phyloP scores from a whole-genome alignment of 1,140 invertebrate genomes.

The Lepidostoma basale region DNA sequence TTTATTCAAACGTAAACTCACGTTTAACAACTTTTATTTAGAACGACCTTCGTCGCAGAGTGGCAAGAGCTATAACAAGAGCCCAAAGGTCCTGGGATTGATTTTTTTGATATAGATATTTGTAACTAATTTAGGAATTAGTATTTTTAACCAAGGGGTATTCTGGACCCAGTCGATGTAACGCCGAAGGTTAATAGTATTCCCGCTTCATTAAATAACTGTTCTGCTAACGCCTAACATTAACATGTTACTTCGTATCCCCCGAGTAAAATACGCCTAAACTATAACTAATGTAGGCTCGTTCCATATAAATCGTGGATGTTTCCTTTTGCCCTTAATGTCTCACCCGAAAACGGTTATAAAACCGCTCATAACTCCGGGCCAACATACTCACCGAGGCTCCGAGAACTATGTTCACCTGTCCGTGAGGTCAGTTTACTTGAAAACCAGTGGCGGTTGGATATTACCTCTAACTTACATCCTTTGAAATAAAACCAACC shows the following conservation, averaged over 20 bases:
- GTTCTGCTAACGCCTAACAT: slow-evolving; percentile 9
- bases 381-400: slow-evolving; percentile 6
- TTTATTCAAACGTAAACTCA: too few species aligned
- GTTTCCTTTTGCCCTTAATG: slow-evolving; percentile 14
- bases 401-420: slow-evolving; percentile 11
- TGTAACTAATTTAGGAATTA: too few species aligned
- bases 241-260: slow-evolving; percentile 11
- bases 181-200: slow-evolving; percentile 22
- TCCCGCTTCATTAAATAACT: slow-evolving; percentile 23
- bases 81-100: too few species aligned
- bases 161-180: too few species aligned
- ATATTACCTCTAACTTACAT: too few species aligned
- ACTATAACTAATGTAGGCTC: slow-evolving; percentile 15
- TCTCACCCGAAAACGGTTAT: slow-evolving; percentile 21
- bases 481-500: too few species aligned
- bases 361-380: slow-evolving; percentile 20
- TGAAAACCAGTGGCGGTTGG: too few species aligned
- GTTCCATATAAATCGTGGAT: slow-evolving; percentile 8
- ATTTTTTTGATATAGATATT: too few species aligned
- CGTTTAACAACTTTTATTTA: too few species aligned
- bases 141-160: too few species aligned
- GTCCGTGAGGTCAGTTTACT: slow-evolving; percentile 1
- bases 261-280: slow-evolving; percentile 13
- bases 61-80: too few species aligned
- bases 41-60: too few species aligned